phyloP scores from a whole-genome alignment of 2,888 invertebrate genomes.

The Cryptus viduatorius region DNA sequence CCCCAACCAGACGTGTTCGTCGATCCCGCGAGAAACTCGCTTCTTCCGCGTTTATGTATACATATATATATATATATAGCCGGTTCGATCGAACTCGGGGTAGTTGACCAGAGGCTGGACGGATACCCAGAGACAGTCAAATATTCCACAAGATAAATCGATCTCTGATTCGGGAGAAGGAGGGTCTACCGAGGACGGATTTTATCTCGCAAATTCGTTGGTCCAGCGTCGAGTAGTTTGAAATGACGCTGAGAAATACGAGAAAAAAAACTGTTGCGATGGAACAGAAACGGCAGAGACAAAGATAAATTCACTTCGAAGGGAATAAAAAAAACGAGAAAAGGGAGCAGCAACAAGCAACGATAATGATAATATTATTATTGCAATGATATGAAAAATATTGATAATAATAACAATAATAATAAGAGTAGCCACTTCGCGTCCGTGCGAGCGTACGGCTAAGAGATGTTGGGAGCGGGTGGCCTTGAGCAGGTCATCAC shows the following conservation, averaged over 20 bases:
- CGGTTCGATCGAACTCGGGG: conserved; percentile 39
- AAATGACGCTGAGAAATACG: conserved; percentile 32
- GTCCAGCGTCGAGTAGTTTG: conserved; percentile 10
- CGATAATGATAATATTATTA: conserved; percentile 37
- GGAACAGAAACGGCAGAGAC: conserved; percentile 60
- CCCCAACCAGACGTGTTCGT: conserved; percentile 38
- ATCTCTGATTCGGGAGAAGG: conserved; percentile 58
- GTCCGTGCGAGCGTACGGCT: conserved; percentile 71
- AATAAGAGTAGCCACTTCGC: conserved; percentile 46
- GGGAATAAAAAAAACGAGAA: conserved; percentile 51
- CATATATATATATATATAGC: conserved; percentile 1
- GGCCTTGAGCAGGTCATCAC: conserved; percentile 85
- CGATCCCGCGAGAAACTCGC: conserved; percentile 54
- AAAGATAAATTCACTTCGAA: conserved; percentile 40
- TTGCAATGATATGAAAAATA: neutral
- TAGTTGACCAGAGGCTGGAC: conserved; percentile 61
- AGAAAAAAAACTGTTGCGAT: conserved; percentile 38
- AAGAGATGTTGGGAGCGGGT: conserved; percentile 82
- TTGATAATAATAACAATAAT: conserved; percentile 50
- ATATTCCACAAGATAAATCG: conserved; percentile 65
- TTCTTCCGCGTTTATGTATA: conserved; percentile 59
- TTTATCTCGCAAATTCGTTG: conserved; percentile 57
- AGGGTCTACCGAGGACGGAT: conserved; percentile 23
- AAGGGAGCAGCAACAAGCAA: conserved; percentile 46
- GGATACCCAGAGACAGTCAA: conserved; percentile 53